These are phyloP conservation scores for Automeris io DNA, from an alignment of 2,888 invertebrate genomes.

Conservation along the genomic window DNA sequence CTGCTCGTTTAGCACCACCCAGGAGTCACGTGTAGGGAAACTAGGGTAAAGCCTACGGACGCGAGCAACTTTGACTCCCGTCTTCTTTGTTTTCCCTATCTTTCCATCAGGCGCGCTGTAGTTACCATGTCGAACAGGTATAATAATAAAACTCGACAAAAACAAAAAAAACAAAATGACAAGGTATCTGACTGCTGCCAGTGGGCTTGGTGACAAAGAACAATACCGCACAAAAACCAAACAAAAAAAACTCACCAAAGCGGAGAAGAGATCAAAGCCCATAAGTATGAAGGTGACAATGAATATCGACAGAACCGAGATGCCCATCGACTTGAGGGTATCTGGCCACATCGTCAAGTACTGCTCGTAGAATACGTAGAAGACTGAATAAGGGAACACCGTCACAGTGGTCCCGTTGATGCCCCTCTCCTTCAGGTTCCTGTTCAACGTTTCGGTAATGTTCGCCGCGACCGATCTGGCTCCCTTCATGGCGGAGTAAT, in stretches of 20 bases:
- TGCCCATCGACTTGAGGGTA: slow-evolving; percentile 89
- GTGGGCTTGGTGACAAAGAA: too few relatives aligned
- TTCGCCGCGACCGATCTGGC: slow-evolving; percentile 89
- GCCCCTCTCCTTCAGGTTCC: slow-evolving; percentile 69
- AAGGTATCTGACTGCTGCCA: too few relatives aligned
- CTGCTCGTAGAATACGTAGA: slow-evolving; percentile 99
- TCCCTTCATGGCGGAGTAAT: slow-evolving; percentile 89
- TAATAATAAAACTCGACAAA: background rate
- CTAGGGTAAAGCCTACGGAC: too few relatives aligned
- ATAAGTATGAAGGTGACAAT: slow-evolving; percentile 93
- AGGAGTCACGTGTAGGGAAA: too few relatives aligned
- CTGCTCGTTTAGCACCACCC: too few relatives aligned
- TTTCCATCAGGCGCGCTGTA: too few relatives aligned
- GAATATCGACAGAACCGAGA: slow-evolving; percentile 95
- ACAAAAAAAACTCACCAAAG: slow-evolving; percentile 76
- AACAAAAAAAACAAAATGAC: too few relatives aligned
- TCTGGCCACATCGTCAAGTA: slow-evolving; percentile 97
- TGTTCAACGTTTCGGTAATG: slow-evolving; percentile 85
- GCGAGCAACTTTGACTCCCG: too few relatives aligned
- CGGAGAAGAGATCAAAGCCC: slow-evolving; percentile 95
- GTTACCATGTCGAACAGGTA: too few relatives aligned
- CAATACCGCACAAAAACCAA: too few relatives aligned
- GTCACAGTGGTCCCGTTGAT: slow-evolving; percentile 69
- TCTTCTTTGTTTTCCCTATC: too few relatives aligned
- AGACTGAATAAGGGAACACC: slow-evolving; percentile 94